Evolutionary conservation across 2,888 invertebrate species (phyloP).

Genomic region (Schizotus pectinicornis): DNA sequence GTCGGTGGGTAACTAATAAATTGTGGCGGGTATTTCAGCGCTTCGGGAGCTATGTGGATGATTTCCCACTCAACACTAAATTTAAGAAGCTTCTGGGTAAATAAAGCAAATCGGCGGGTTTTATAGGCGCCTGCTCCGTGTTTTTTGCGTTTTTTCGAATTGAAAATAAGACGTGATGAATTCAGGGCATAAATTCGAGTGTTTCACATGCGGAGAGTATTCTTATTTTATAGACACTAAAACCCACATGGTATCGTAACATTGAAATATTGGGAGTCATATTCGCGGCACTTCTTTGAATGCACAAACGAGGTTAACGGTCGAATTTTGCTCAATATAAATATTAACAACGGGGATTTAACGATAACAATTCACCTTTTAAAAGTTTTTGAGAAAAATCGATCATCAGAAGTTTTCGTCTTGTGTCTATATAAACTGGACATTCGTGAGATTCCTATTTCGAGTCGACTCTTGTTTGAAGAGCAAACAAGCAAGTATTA

Average conservation of each 20-base stretch:
- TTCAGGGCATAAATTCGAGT: neutral
- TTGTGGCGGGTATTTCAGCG: no score
- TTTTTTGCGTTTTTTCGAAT: no score
- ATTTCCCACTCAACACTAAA: no score
- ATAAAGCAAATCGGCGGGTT: no score
- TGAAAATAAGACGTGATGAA: conserved; percentile 15
- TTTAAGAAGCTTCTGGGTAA: no score
- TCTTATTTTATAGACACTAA: conserved; percentile 26
- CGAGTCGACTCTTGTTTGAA: conserved; percentile 36
- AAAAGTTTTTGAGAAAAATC: conserved; percentile 9
- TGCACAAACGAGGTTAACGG: conserved; percentile 19
- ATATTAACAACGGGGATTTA: neutral
- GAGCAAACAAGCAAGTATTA: conserved; percentile 39
- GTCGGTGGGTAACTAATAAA: no score
- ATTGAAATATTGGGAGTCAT: conserved; percentile 25
- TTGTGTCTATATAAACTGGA: conserved; percentile 39
- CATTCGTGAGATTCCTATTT: conserved; percentile 40
- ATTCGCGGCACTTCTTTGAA: conserved; percentile 26
- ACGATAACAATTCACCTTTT: neutral
- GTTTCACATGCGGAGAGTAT: conserved; percentile 13
- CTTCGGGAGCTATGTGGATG: no score
- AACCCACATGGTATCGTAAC: conserved; percentile 29
- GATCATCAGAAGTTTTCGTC: conserved; percentile 31
- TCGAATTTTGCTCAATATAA: conserved; percentile 22
- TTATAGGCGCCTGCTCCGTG: no score